Evolutionary conservation across 64 coral and sea anemone genomes (phyloP), one percentile per base, ranked within the genome.

Genomic region (Trachythela sp.): DNA sequence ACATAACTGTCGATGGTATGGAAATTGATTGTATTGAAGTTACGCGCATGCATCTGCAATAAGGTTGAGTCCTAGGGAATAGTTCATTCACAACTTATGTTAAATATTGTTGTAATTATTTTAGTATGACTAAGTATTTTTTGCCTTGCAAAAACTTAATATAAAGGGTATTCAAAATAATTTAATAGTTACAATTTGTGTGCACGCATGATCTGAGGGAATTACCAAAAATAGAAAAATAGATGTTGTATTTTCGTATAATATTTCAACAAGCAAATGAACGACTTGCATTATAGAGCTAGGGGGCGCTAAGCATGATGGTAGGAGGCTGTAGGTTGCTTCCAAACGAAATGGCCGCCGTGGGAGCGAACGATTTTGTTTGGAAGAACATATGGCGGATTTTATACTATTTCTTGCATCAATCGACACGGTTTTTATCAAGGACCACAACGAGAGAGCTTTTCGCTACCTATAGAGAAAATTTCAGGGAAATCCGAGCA

Each of bases 1-100:
- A 87, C 22, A 99, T 99, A 93, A 94, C 92, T 85, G 96, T 39
- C 67, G 94, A 54, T 84, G 68, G 41, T 99, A 99, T 77, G 96
- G 96, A 34, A 93, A 99, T 67, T 91, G 96, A 5, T 83, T 95
- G 54, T 99, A 87, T 50, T 99, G 56, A 64, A 26, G 4, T 11
- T 4, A 45, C 42, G 18, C 56, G 56, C 56, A n/a, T 64, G 17
- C 56, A n/a, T n/a, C n/a, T n/a, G 4, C 6, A 26, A 6, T 26
- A 18, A 27, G 13, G 56, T 64, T 64, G 6, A 18, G 20, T 27
- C 1, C n/a, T n/a, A n/a, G n/a, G 13, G 49, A 52, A 52, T 52
- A n/a, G 49, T 15, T 52, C 13, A 52, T 2, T 52, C 22, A 52
- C 13, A 52, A 11, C 49, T 52, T 52, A 20, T 52, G 49, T 52